Conservation (phyloP, 2,888 invertebrate species). For the Xylota segnis region DNA sequence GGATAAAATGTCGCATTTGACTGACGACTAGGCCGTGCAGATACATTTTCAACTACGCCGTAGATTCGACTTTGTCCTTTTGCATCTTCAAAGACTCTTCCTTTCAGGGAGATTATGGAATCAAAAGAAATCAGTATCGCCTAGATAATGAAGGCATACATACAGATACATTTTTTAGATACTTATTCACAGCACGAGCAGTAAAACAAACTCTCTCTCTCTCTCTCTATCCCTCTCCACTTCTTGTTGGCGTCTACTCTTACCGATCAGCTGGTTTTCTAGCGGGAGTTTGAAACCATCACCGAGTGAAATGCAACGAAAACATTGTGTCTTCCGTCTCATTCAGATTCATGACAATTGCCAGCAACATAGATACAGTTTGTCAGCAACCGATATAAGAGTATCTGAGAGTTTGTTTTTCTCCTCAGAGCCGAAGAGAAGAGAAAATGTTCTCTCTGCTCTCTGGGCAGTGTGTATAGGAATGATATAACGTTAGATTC, state of each 20-base stretch:
- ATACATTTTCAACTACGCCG: conserved; percentile 4
- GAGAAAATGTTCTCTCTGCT: background rate
- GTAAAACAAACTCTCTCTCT: background rate
- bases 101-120: conserved; percentile 48
- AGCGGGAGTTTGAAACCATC: conserved; percentile 53
- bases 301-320: conserved; percentile 68
- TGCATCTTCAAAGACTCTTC: conserved; percentile 31
- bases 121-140: conserved; percentile 31
- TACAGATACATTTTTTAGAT: background rate
- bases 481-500: conserved; percentile 37
- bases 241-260: background rate
- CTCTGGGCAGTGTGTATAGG: background rate
- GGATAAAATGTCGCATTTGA: background rate
- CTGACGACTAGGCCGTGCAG: background rate
- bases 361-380: background rate
- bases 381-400: conserved; percentile 18
- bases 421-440: conserved; percentile 22
- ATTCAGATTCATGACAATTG: conserved; percentile 21
- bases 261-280: conserved; percentile 65
- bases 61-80: conserved; percentile 10
- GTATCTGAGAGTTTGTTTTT: conserved; percentile 11
- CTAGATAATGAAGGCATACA: conserved; percentile 25
- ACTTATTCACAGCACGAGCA: background rate
- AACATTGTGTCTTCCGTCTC: conserved; percentile 55
- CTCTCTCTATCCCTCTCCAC: conserved; percentile 10